phyloP scores from a whole-genome alignment of 2,113 vertebrate species.

The Grammomys surdaster region DNA sequence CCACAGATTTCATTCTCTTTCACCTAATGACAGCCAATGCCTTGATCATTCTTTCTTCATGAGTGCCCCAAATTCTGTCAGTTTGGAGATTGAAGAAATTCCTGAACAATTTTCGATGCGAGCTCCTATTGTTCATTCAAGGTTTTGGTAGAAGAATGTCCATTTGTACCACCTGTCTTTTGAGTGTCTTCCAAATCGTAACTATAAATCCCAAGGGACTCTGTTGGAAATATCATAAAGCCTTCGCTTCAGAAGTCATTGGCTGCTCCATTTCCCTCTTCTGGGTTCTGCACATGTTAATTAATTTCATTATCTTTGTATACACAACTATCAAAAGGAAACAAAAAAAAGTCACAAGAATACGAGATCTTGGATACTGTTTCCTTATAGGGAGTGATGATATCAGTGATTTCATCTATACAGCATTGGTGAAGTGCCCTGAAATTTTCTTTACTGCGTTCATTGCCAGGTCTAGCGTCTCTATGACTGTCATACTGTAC shows the following conservation, averaged over 20 bases:
- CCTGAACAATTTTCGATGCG: background rate
- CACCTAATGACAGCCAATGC: background rate
- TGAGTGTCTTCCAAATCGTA: background rate
- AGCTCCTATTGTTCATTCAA: background rate
- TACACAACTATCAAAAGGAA: background rate
- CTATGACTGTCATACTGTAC: background rate
- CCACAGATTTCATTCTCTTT: background rate
- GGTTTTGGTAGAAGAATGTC: background rate
- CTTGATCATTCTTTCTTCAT: background rate
- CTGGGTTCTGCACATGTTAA: background rate
- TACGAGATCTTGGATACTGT: background rate
- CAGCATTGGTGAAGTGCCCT: background rate
- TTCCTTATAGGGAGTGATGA: background rate
- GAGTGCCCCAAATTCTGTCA: background rate
- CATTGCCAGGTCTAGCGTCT: background rate
- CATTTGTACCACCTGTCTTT: background rate
- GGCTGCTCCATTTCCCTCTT: background rate
- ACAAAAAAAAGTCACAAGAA: background rate
- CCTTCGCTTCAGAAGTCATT: no score
- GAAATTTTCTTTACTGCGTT: background rate
- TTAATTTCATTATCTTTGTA: background rate
- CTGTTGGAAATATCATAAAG: background rate
- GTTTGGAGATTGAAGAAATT: background rate
- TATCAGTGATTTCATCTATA: background rate
- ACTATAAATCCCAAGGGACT: background rate